Evolutionary conservation across 2,888 invertebrate genomes (phyloP).

Genomic region (Coelinius sp.): DNA sequence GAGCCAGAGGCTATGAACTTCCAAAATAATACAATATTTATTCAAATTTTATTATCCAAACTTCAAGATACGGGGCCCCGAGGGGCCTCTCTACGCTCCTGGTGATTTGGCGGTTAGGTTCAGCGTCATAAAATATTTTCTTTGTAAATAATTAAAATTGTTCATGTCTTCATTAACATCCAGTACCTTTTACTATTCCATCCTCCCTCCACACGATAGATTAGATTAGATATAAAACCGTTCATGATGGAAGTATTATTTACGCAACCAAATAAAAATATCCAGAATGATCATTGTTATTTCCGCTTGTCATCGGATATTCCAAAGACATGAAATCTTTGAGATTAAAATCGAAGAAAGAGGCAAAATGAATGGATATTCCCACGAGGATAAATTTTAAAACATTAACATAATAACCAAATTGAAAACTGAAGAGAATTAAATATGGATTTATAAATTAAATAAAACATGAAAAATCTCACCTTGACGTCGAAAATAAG

Average conservation of each 20-base stretch:
- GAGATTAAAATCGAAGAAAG: background rate
- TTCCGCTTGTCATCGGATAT: background rate
- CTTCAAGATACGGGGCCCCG: no score
- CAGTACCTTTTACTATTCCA: background rate
- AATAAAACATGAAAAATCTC: constrained; percentile 68
- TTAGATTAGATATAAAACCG: constrained; percentile 41
- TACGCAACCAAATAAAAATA: background rate
- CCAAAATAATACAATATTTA: no score
- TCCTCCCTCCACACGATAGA: constrained; percentile 11
- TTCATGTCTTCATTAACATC: background rate
- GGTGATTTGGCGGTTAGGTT: no score
- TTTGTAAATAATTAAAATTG: background rate
- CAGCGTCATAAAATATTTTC: background rate
- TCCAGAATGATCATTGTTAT: background rate
- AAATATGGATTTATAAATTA: constrained; percentile 11
- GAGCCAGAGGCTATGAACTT: no score
- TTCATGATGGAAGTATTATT: no score
- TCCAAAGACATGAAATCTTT: no score
- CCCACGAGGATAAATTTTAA: no score
- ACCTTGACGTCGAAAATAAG: constrained; percentile 95
- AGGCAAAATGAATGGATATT: background rate
- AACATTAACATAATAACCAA: background rate
- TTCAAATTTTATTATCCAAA: no score
- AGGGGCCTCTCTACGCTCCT: no score
- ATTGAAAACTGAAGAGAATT: background rate